phyloP scores from a whole-genome alignment of 2,113 vertebrate species.

The Xiphias gladius region DNA sequence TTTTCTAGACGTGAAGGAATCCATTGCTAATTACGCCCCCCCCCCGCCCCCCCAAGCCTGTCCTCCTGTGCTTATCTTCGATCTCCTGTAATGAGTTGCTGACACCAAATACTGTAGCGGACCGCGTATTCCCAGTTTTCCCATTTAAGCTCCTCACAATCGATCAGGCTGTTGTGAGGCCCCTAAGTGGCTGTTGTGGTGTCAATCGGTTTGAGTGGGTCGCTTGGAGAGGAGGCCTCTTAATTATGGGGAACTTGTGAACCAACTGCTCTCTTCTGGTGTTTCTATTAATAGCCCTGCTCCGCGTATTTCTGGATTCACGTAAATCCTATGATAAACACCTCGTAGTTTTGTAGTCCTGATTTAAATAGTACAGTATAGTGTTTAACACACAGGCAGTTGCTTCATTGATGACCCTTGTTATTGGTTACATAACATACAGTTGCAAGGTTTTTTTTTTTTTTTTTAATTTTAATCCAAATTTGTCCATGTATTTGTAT shows the following conservation, averaged over 20 bases:
- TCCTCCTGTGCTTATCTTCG: neutral
- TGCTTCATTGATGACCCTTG: neutral
- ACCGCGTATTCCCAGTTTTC: slow-evolving; percentile 1
- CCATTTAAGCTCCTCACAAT: slow-evolving; percentile 11
- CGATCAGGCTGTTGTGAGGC: slow-evolving; percentile 4
- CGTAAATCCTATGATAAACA: too few relatives aligned
- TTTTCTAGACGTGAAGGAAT: slow-evolving; percentile 22
- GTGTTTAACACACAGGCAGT: neutral
- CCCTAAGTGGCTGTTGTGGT: slow-evolving; percentile 35
- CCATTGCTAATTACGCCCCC: neutral
- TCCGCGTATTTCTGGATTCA: neutral
- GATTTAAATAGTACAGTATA: neutral
- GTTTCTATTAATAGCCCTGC: slow-evolving; percentile 46
- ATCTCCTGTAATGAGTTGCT: neutral
- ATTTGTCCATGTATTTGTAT: too few relatives aligned
- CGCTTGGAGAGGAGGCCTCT: slow-evolving; percentile 35
- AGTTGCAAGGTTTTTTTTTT: neutral
- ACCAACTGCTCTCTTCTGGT: slow-evolving; percentile 17
- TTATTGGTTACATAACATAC: neutral
- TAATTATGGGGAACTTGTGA: slow-evolving; percentile 43
- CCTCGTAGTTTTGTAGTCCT: too few relatives aligned
- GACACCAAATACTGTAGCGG: neutral
- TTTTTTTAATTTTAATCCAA: too few relatives aligned
- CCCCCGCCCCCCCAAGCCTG: too few relatives aligned
- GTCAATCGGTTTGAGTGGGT: slow-evolving; percentile 24